Evolutionary conservation across 2,113 vertebrate genomes (phyloP), one percentile per base, ranked within the genome.

Genomic region (Apaloderma vittatum): DNA sequence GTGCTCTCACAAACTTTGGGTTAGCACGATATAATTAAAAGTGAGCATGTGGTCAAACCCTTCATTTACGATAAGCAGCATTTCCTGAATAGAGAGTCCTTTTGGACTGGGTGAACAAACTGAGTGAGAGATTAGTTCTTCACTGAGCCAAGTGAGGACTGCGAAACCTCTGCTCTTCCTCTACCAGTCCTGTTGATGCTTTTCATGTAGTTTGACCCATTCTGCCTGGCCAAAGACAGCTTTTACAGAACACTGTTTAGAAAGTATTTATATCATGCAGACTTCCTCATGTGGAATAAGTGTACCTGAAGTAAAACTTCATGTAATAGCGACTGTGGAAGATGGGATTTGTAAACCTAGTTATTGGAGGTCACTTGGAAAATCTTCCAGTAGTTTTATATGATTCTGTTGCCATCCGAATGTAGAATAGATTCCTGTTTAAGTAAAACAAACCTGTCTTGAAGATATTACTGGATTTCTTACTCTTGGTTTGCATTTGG

Each of bases 401-500:
- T 45, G n/a, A 27, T 81, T 81, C 30, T 88, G 34, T 40, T 21
- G 20, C 24, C 5, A 4, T 52, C n/a, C n/a, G 26, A 59, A 51
- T 40, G 54, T 48, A 48, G 61, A 71, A 45, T 43, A 57, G 37
- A 21, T 15, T 71, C 32, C 10, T 11, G 2, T n/a, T 27, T 49
- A 63, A 90, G 66, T 92, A 88, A 93, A 93, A 82, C 23, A 88
- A 91, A 15, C 49, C 29, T 96, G 48, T 97, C 66, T 96, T 90
- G 67, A 90, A 86, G 82, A 59, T 73, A 80, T 91, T 80, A 61
- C 52, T 93, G 72, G 88, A 82, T 27, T 59, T 74, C 43, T 57
- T 94, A 78, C 65, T 92, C 67, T 95, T 74, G 18, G 12, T 97
- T 97, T 96, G 37, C 46, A 63, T 93, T 63, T 77, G 75, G 59